Conservation (phyloP, 2,113 vertebrate genomes). For the Hipposideros armiger region DNA sequence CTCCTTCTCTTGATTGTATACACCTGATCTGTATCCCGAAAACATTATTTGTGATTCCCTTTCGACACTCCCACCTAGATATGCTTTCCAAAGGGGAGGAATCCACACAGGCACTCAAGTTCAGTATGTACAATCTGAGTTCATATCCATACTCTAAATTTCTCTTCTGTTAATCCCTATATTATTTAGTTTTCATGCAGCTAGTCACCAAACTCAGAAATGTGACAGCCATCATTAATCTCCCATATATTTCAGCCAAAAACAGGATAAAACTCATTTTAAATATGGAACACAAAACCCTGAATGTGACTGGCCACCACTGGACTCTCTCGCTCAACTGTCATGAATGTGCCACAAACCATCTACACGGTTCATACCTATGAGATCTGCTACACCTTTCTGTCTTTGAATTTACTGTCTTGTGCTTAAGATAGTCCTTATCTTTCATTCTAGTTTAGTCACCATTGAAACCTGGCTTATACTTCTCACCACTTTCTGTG, state of each 20-base stretch:
- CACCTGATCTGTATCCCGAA: neutral
- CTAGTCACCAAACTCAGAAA: neutral
- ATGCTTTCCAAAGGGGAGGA: neutral
- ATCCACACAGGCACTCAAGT: neutral
- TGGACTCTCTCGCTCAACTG: neutral
- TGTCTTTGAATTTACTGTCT: neutral
- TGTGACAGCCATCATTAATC: neutral
- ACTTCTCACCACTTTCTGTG: neutral
- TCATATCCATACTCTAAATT: neutral
- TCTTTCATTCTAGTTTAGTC: neutral
- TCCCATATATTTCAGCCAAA: neutral
- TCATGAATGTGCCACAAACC: neutral
- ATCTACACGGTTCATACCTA: neutral
- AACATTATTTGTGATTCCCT: neutral
- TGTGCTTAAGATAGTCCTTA: neutral
- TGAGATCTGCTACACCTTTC: neutral
- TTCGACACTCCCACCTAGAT: neutral
- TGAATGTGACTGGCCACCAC: neutral
- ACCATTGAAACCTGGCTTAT: neutral
- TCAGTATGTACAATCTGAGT: neutral
- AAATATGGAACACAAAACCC: neutral
- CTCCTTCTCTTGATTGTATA: neutral
- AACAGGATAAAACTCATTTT: neutral
- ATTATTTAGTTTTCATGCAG: neutral
- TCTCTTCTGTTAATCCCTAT: neutral